phyloP scores from a whole-genome alignment of 2,797 vertebrate genomes.

The Liparis tanakae region DNA sequence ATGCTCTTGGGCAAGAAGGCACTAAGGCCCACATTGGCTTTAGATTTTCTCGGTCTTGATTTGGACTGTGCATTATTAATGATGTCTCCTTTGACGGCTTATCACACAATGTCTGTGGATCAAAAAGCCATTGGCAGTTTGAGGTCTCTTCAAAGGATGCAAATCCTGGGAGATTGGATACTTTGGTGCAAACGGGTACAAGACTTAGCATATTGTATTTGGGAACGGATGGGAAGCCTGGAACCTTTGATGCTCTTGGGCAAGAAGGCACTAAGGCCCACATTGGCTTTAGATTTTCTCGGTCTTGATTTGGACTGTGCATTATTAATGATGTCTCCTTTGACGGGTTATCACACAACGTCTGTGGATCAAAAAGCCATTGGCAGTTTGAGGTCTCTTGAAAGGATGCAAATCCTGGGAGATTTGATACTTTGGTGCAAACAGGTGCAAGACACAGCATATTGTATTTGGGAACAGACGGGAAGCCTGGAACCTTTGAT shows the following conservation, averaged over 20 bases:
- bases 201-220: slow-evolving; percentile 53
- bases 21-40: slow-evolving; percentile 21
- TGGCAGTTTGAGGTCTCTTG: too few relatives aligned
- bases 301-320: too few relatives aligned
- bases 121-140: slow-evolving; percentile 41
- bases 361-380: too few relatives aligned
- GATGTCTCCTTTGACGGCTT: slow-evolving; percentile 28
- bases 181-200: slow-evolving; percentile 57
- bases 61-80: slow-evolving; percentile 29
- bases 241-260: slow-evolving; percentile 56
- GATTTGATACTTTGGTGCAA: slow-evolving; percentile 61
- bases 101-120: slow-evolving; percentile 38
- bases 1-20: slow-evolving; percentile 61
- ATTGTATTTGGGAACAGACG: slow-evolving; percentile 54
- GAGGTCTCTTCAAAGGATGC: slow-evolving; percentile 37
- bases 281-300: too few relatives aligned
- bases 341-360: too few relatives aligned
- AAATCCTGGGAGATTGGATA: slow-evolving; percentile 59
- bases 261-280: slow-evolving; percentile 56
- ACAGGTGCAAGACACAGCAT: slow-evolving; percentile 48
- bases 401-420: slow-evolving; percentile 49
- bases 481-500: slow-evolving; percentile 66
- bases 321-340: too few relatives aligned
- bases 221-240: slow-evolving; percentile 67
- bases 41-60: slow-evolving; percentile 14